Percentiles rank a stretch among this genome's conserved stretches.
Evolutionary conservation across 2,888 invertebrate species (phyloP).

Genomic region (Oxycera nigricornis): DNA sequence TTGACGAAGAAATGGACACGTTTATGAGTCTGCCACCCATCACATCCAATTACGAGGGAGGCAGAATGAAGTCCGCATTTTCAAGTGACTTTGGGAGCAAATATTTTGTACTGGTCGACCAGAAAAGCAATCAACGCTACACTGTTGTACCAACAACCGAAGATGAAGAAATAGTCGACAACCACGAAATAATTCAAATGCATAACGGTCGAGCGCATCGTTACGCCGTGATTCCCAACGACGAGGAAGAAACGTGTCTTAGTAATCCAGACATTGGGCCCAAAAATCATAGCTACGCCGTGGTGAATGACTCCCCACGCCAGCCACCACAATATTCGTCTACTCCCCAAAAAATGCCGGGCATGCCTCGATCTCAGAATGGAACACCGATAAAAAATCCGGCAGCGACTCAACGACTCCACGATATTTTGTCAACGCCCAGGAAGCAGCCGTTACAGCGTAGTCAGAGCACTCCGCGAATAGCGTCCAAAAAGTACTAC

Average conservation of each 20-base stretch:
- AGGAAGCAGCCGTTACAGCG: slow-evolving; percentile 64
- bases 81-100: slow-evolving; percentile 62
- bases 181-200: slow-evolving; percentile 62
- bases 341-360: slow-evolving; percentile 51
- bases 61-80: slow-evolving; percentile 59
- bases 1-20: slow-evolving; percentile 56
- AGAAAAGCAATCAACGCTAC: slow-evolving; percentile 67
- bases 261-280: slow-evolving; percentile 62
- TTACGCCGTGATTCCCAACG: slow-evolving; percentile 69
- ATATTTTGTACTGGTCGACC: slow-evolving; percentile 63
- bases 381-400: slow-evolving; percentile 68
- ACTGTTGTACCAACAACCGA: slow-evolving; percentile 73
- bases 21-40: slow-evolving; percentile 58
- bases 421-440: slow-evolving; percentile 77
- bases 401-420: slow-evolving; percentile 77
- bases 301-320: slow-evolving; percentile 47
- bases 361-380: slow-evolving; percentile 49
- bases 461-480: slow-evolving; percentile 54
- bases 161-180: slow-evolving; percentile 63
- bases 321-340: slow-evolving; percentile 55
- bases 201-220: slow-evolving; percentile 62
- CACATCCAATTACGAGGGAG: slow-evolving; percentile 31
- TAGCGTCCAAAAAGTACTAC: slow-evolving; percentile 50
- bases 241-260: slow-evolving; percentile 63
- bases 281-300: slow-evolving; percentile 50